Evolutionary conservation across 2,113 vertebrate genomes (phyloP).

Genomic region (Trogon surrucura): DNA sequence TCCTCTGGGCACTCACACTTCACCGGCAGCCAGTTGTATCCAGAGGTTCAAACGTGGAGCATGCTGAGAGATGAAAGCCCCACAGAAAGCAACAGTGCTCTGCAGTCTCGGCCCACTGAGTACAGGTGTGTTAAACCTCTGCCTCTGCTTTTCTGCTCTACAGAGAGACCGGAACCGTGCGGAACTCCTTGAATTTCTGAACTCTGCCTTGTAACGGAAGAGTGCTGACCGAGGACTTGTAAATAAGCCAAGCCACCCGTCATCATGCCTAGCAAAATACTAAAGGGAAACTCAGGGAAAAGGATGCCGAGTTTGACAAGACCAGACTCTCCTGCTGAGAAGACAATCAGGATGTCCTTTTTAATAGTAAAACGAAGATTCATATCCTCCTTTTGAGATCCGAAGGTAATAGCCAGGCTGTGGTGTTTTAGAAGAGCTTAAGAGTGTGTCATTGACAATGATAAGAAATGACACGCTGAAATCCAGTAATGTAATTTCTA

Average conservation of each 20-base stretch:
- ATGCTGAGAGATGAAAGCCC: neutral
- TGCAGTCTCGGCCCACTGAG: neutral
- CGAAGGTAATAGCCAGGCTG: slow-evolving; percentile 43
- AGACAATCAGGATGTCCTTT: slow-evolving; percentile 5
- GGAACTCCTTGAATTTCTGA: slow-evolving; percentile 88
- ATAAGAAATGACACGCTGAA: neutral
- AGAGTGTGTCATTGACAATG: neutral
- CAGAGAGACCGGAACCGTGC: slow-evolving; percentile 89
- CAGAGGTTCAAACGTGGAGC: neutral
- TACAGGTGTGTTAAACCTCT: neutral
- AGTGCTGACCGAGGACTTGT: neutral
- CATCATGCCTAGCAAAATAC: slow-evolving; percentile 42
- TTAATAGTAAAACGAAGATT: slow-evolving; percentile 26
- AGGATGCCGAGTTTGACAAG: neutral
- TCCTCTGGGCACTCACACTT: neutral
- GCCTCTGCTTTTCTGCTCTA: slow-evolving; percentile 5
- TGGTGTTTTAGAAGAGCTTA: neutral
- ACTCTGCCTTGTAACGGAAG: slow-evolving; percentile 82
- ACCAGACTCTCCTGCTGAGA: neutral
- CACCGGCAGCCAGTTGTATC: neutral
- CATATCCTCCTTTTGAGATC: slow-evolving; percentile 33
- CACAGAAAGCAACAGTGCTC: neutral
- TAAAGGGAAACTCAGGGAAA: slow-evolving; percentile 48
- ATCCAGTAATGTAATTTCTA: neutral
- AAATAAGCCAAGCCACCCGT: neutral